Base-by-base conservation (phyloP, 2,113 vertebrate genomes). In the Chamaetylas fuelleborni region DNA sequence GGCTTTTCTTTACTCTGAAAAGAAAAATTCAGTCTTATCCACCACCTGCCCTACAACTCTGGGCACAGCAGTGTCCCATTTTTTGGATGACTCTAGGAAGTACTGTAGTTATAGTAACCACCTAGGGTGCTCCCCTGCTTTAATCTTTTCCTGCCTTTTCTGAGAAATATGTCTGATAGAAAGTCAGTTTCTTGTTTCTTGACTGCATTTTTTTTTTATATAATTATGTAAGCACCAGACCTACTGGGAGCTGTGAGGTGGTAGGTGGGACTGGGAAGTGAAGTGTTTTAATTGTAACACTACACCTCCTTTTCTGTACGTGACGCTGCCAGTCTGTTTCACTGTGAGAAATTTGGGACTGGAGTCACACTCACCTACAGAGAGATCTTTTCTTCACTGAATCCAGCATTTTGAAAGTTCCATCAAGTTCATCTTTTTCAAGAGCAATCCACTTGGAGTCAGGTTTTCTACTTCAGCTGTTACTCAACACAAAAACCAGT, bases 321-420 rank as follows among this genome's bases (percentile, higher is more conserved):
- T 76, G 54, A 66, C 69, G 62, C 22, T 72, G 31, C 56, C 93
- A 96, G 87, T 83, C 71, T 96, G 47, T 61, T 95, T 81, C 31
- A 71, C 47, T 29, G 18, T 92, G 80, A 93, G 66, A 94, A 88
- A 95, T 95, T 95, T 87, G 90, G 54, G 45, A 90, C 57, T 77
- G 92, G 72, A 93, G 78, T 92, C 88, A 97, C 79, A 90, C 54
- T 96, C 73, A 94, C 70, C 86, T 90, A 95, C 73, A 92, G 89
- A 88, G 22, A 61, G 38, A 88, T 64, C 45, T 86, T 65, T 80
- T 87, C 91, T 90, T 93, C 28, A 6, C 29, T 34, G 74, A 77
- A 91, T 91, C 36, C 24, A 8, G 43, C 65, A 94, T 92, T 95
- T 86, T 40, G 43, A 93, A 43, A 51, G 40, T 93, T 92, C 48